phyloP scores from a whole-genome alignment of 92 coral and sea anemone species.

The Phenganax subtilis region DNA sequence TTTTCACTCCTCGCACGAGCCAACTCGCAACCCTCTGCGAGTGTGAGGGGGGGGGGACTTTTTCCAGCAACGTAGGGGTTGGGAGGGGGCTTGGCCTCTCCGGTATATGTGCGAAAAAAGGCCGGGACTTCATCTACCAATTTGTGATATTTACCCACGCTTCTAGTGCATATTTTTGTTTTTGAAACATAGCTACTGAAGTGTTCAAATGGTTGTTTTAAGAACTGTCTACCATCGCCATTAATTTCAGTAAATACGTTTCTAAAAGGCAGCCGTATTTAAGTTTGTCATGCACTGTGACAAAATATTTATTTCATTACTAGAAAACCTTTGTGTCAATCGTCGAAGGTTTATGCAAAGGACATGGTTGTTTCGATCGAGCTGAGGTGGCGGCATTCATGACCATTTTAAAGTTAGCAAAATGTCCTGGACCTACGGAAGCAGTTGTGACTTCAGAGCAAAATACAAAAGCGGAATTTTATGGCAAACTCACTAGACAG shows the following conservation, averaged over 20 bases:
- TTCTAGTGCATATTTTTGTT: too few relatives aligned
- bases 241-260: background rate
- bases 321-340: constrained; percentile 82
- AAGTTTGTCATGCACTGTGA: background rate
- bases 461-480: constrained; percentile 46
- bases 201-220: too few relatives aligned
- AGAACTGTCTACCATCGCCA: background rate
- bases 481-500: constrained; percentile 17
- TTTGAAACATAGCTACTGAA: too few relatives aligned
- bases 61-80: too few relatives aligned
- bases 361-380: constrained; percentile 87
- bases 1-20: too few relatives aligned
- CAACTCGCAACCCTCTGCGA: too few relatives aligned
- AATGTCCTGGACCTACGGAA: constrained; percentile 39
- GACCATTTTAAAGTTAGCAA: constrained; percentile 63
- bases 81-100: too few relatives aligned
- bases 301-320: background rate
- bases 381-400: constrained; percentile 68
- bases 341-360: constrained; percentile 92
- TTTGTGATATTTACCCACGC: too few relatives aligned
- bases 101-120: too few relatives aligned
- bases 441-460: background rate
- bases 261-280: background rate
- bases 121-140: too few relatives aligned
- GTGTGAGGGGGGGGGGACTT: too few relatives aligned